Evolutionary conservation across 2,888 invertebrate species (phyloP).

Genomic region (Drosophila cognata): DNA sequence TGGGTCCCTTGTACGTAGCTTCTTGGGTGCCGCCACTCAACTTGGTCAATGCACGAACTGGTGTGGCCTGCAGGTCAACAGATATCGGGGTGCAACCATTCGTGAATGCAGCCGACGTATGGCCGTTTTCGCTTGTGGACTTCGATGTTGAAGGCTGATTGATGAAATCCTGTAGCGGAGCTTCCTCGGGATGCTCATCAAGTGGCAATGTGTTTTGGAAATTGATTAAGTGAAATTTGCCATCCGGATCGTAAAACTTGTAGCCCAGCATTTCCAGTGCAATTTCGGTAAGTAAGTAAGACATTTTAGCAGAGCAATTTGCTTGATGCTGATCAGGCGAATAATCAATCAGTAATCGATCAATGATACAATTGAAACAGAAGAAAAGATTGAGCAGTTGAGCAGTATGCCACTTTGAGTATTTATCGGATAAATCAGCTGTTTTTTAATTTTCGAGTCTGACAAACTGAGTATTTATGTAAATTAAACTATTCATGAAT

Average conservation of each 20-base stretch:
- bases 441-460: neutral
- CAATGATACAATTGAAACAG: neutral
- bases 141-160: conserved; percentile 26
- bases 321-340: neutral
- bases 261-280: conserved; percentile 84
- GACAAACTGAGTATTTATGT: neutral
- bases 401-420: neutral
- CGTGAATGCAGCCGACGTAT: neutral
- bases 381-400: neutral
- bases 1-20: neutral
- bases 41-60: neutral
- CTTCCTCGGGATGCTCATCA: conserved; percentile 1
- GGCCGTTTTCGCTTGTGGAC: conserved; percentile 8
- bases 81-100: neutral
- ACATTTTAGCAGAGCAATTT: conserved; percentile 61
- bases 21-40: neutral
- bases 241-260: conserved; percentile 82
- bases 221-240: conserved; percentile 75
- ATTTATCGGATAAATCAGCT: neutral
- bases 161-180: conserved; percentile 50
- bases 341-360: neutral
- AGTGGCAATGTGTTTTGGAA: conserved; percentile 66
- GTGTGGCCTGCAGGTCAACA: neutral
- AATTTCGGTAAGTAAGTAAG: conserved; percentile 83
- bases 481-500: neutral